Conservation (phyloP, 2,113 vertebrate species). For the Pelecanoides urinatrix region DNA sequence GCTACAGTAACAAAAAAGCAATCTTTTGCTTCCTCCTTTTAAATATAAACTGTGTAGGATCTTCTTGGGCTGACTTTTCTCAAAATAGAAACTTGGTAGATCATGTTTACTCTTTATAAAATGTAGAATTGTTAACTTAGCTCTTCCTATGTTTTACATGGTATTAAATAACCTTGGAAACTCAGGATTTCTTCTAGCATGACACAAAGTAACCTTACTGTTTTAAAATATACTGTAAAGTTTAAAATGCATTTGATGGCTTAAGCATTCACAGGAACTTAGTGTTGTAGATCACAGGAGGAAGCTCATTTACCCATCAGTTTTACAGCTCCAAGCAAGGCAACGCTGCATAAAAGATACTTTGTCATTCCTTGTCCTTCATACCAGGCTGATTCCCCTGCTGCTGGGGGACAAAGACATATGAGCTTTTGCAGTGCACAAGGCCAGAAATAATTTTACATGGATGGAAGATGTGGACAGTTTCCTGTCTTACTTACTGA, state of each 20-base stretch:
- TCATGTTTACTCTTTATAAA: neutral
- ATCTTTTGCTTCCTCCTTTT: neutral
- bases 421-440: accelerated
- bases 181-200: neutral
- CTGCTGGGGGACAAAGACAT: neutral
- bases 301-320: constrained; percentile 19
- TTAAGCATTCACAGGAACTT: neutral
- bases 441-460: neutral
- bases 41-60: neutral
- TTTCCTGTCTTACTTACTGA: neutral
- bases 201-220: neutral
- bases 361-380: constrained; percentile 37
- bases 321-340: constrained; percentile 35
- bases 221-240: neutral
- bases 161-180: neutral
- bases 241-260: constrained; percentile 29
- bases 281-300: constrained; percentile 1
- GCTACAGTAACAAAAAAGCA: neutral
- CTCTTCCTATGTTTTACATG: neutral
- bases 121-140: neutral
- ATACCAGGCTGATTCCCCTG: neutral
- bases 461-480: neutral
- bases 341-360: neutral
- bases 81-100: neutral
- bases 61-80: neutral